phyloP scores from a whole-genome alignment of 64 coral and sea anemone genomes.

The Montipora cactus region DNA sequence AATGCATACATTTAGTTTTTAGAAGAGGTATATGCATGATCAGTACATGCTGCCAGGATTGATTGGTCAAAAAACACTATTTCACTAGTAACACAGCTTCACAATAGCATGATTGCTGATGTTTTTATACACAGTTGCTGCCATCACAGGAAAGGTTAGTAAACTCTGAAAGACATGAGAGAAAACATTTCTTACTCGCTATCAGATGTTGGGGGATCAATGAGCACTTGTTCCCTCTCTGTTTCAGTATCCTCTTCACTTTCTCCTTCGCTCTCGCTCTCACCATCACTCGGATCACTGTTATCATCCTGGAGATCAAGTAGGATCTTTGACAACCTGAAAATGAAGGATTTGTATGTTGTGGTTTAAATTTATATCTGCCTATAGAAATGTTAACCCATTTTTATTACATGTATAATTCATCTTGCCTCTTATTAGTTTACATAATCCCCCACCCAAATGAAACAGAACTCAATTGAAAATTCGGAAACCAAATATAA shows the following conservation, averaged over 20 bases:
- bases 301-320: constrained; percentile 13
- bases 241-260: background rate
- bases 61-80: background rate
- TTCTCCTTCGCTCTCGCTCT: background rate
- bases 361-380: background rate
- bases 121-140: background rate
- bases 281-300: background rate
- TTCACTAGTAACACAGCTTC: background rate
- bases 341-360: background rate
- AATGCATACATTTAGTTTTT: too few species aligned
- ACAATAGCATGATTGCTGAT: background rate
- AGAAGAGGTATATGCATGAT: too few species aligned
- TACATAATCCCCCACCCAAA: too few species aligned
- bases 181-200: constrained; percentile 5
- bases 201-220: background rate
- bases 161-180: background rate
- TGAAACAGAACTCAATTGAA: too few species aligned
- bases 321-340: constrained; percentile 21
- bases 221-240: background rate
- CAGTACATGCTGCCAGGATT: too few species aligned
- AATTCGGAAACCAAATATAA: too few species aligned
- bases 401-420: background rate
- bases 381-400: background rate
- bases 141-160: background rate
- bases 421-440: background rate